A percentile compares a stretch with the other conserved stretches of the same genome.
phyloP scores from a whole-genome alignment of 2,113 vertebrate species.

The Haemorhous mexicanus region DNA sequence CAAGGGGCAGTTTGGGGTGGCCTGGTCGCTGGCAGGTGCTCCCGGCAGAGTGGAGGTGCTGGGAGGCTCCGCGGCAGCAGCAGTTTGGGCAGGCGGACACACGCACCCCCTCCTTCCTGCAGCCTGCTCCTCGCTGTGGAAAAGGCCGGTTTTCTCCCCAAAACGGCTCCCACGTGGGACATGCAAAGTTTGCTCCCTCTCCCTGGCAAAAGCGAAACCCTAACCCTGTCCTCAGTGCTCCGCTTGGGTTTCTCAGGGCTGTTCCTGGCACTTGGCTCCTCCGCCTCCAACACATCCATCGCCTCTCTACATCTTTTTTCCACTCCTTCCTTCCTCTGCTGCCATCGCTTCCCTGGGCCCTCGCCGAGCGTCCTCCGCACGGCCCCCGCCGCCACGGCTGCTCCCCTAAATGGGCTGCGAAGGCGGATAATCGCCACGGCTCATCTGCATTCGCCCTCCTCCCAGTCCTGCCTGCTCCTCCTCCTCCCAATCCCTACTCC shows the following conservation, averaged over 20 bases:
- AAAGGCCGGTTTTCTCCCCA: neutral
- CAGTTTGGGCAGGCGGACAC: neutral
- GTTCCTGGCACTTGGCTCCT: neutral
- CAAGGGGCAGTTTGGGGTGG: neutral
- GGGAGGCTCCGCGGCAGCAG: neutral
- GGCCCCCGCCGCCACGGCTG: neutral
- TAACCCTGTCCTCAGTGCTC: neutral
- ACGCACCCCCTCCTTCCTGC: neutral
- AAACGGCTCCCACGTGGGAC: neutral
- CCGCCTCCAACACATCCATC: neutral
- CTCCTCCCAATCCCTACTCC: neutral
- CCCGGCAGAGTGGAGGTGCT: neutral
- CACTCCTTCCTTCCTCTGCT: neutral
- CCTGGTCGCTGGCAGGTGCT: neutral
- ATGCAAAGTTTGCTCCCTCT: neutral
- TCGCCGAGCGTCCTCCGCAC: neutral
- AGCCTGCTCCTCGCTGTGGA: neutral
- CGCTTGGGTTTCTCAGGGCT: neutral
- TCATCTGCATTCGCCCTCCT: slow-evolving; percentile 46
- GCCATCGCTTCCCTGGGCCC: neutral
- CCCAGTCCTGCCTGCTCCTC: slow-evolving; percentile 5
- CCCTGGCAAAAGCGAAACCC: neutral
- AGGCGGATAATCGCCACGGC: neutral
- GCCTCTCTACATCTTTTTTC: neutral
- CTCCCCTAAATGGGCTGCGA: neutral